A percentile compares a stretch with the other conserved stretches of the same genome.
phyloP scores from a whole-genome alignment of 2,888 invertebrate species.

The Microctonus aethiopoides region DNA sequence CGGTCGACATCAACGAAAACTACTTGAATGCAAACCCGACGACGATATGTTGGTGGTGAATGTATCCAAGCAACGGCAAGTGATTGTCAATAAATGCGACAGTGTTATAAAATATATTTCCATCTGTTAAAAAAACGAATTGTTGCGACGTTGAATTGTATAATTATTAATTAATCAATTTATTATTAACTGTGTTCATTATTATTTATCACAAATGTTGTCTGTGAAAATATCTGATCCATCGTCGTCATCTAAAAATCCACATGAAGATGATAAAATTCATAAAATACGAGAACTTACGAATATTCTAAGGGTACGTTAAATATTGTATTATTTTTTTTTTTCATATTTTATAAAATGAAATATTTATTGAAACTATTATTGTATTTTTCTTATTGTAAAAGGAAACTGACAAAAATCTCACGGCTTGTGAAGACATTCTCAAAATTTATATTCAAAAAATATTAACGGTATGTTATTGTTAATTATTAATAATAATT shows the following conservation, averaged over 20 bases:
- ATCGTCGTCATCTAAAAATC: not conserved
- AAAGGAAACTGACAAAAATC: conserved; percentile 53
- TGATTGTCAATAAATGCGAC: not conserved
- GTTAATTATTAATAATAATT: too few relatives aligned
- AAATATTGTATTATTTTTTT: too few relatives aligned
- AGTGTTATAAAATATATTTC: not conserved
- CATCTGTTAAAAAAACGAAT: not conserved
- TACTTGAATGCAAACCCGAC: not conserved
- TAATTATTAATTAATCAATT: not conserved
- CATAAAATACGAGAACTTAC: conserved; percentile 52
- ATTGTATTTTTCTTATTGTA: not conserved
- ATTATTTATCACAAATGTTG: conserved; percentile 33
- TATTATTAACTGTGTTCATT: too few relatives aligned
- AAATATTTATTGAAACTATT: not conserved
- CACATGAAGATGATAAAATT: conserved; percentile 43
- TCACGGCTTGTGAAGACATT: conserved; percentile 57
- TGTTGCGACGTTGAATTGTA: not conserved
- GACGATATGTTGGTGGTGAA: not conserved
- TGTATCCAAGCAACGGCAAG: conserved; percentile 36
- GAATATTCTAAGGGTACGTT: conserved; percentile 50
- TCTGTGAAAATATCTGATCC: conserved; percentile 5
- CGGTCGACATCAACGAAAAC: not conserved
- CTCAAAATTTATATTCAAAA: conserved; percentile 51
- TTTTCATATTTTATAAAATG: not conserved
- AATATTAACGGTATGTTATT: conserved; percentile 50